These are phyloP conservation scores for Schizopygopsis malacanthus DNA, from an alignment of 2,797 vertebrate genomes.

Conservation along the genomic window DNA sequence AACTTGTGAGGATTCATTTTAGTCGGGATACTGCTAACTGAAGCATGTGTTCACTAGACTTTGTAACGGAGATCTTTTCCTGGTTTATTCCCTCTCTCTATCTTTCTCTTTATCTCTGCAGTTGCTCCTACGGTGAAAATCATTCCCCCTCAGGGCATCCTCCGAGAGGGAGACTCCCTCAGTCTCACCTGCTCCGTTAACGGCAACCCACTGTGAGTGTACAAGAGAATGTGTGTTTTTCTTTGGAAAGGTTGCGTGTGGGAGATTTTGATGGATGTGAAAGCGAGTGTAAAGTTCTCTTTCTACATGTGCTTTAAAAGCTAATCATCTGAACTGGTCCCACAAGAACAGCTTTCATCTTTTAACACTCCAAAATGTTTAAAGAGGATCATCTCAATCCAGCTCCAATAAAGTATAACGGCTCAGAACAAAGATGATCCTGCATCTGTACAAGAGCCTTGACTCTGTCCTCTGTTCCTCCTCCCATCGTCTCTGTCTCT, in stretches of 20 bases:
- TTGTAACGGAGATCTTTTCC: background rate
- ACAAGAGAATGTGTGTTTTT: slow-evolving; percentile 42
- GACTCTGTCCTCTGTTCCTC: background rate
- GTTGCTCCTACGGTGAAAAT: slow-evolving; percentile 86
- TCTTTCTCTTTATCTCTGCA: slow-evolving; percentile 63
- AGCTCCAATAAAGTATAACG: slow-evolving; percentile 26
- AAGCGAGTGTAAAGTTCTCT: slow-evolving; percentile 30
- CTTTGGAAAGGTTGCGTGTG: slow-evolving; percentile 38
- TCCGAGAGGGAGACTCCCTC: slow-evolving; percentile 89
- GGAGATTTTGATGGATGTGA: slow-evolving; percentile 37
- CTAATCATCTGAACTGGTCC: slow-evolving; percentile 40
- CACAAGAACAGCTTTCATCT: slow-evolving; percentile 18
- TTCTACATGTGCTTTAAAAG: slow-evolving; percentile 43
- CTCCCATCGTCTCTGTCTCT: background rate
- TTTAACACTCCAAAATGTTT: slow-evolving; percentile 27
- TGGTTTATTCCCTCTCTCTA: slow-evolving; percentile 6
- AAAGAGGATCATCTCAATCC: slow-evolving; percentile 47
- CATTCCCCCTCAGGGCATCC: slow-evolving; percentile 83
- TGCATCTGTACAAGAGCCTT: slow-evolving; percentile 10
- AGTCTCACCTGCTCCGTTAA: slow-evolving; percentile 85
- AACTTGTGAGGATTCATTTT: background rate
- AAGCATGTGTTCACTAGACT: slow-evolving; percentile 1
- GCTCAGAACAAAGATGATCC: slow-evolving; percentile 30
- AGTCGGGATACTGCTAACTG: background rate
- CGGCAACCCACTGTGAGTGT: slow-evolving; percentile 89